Evolutionary conservation across 1,140 invertebrate species (phyloP), one percentile per base, ranked within the genome.

Genomic region (Procambarus virginalis): DNA sequence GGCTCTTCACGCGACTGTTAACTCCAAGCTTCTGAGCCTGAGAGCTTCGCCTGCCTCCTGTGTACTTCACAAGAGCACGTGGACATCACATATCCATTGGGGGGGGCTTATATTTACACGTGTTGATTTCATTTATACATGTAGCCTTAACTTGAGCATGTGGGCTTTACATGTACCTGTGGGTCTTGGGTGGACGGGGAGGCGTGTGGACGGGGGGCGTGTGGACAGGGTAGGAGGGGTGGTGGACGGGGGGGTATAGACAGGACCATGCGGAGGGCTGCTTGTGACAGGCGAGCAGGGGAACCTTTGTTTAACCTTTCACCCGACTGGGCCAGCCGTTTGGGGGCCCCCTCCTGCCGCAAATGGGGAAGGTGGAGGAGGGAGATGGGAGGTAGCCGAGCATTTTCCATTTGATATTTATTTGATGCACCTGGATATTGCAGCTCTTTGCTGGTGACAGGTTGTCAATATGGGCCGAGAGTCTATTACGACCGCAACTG

Each of bases 371-470:
- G 51, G 51, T 9, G 51, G 3, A 55, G 51, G 51, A 55, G 51
- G 12, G 51, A 12, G 51, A 55, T 9, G 51, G 51, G 12, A 55
- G 51, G 51, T 22, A 79, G n/a, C 34, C 34, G 34, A n/a, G 17
- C 79, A 60, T 60, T 81, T 81, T 81, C 79, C 48, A 81, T 22
- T 81, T 81, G 49, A 49, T 80, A 80, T 80, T 80, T 80, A 80
- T 49, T 68, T 51, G 49, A 81, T 81, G 51, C 79, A 81, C 79
- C 79, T 81, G 79, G 20, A 58, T 34, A 60, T 45, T 81, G 79
- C 79, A 45, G 17, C n/a, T n/a, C 10, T 8, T 45, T 81, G 79
- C 60, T 12, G 20, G 22, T 60, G 79, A 45, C 79, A 81, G 79
- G n/a, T 81, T 81, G 55, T 81, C 79, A 81, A 81, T 81, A 81